Conservation (phyloP, 2,888 invertebrate genomes). For the Torymus auratus region DNA sequence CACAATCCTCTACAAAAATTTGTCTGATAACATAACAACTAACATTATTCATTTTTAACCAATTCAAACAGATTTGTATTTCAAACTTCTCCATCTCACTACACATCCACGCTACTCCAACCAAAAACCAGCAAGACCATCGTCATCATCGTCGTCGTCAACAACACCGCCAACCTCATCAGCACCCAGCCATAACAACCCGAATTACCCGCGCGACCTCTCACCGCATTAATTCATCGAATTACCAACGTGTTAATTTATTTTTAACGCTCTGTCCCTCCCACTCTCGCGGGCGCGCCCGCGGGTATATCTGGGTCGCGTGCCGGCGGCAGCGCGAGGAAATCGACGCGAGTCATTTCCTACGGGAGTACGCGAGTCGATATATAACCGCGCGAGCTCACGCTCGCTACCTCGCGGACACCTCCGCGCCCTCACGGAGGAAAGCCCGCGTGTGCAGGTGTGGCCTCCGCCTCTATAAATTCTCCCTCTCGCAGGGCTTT, state of each 20-base stretch:
- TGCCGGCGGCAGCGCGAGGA: conserved; percentile 7
- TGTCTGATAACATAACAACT: too few relatives aligned
- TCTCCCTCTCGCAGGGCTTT: neutral
- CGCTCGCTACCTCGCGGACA: conserved; percentile 17
- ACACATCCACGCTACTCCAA: too few relatives aligned
- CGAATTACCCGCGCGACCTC: neutral
- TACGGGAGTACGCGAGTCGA: conserved; percentile 43
- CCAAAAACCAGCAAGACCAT: too few relatives aligned
- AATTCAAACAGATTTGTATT: too few relatives aligned
- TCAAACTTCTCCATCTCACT: too few relatives aligned
- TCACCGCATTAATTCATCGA: conserved; percentile 29
- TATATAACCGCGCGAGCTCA: conserved; percentile 3
- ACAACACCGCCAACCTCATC: too few relatives aligned
- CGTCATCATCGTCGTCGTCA: too few relatives aligned
- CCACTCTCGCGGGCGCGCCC: neutral
- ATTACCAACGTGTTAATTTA: conserved; percentile 35
- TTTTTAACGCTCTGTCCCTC: conserved; percentile 28
- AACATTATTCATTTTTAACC: too few relatives aligned
- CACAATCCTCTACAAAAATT: too few relatives aligned
- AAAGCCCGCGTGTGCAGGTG: conserved; percentile 8
- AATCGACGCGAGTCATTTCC: conserved; percentile 54
- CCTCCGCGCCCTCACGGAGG: conserved; percentile 19
- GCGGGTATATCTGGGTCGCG: conserved; percentile 33
- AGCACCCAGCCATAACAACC: too few relatives aligned
- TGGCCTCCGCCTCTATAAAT: conserved; percentile 31